These are phyloP conservation scores for Tiliqua scincoides DNA, from an alignment of 2,113 vertebrate genomes.

Conservation along the genomic window DNA sequence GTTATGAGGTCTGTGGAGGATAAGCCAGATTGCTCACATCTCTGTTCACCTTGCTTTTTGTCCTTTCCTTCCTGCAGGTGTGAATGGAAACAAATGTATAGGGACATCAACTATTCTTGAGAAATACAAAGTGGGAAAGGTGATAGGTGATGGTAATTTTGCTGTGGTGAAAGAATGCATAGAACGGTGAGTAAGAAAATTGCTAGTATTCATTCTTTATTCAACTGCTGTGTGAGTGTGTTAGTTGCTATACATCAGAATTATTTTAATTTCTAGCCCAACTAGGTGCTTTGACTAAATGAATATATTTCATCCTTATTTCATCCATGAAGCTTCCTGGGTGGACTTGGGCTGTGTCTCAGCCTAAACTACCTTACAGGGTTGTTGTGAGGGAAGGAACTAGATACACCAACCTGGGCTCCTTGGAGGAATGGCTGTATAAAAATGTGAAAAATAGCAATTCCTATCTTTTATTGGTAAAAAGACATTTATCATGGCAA, in stretches of 20 bases:
- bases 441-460: too few species aligned
- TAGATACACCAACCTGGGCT: too few species aligned
- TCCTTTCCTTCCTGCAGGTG: slow-evolving; percentile 64
- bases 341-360: too few species aligned
- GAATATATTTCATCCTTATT: too few species aligned
- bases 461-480: not conserved
- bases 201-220: not conserved
- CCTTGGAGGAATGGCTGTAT: too few species aligned
- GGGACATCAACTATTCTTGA: slow-evolving; percentile 83
- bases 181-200: slow-evolving; percentile 82
- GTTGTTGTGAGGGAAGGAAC: too few species aligned
- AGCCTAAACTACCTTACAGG: too few species aligned
- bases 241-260: too few species aligned
- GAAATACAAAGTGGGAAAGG: slow-evolving; percentile 94
- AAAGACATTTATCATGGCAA: not conserved
- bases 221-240: not conserved
- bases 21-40: slow-evolving; percentile 1
- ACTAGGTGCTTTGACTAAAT: too few species aligned
- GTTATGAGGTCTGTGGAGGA: not conserved
- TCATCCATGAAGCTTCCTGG: too few species aligned
- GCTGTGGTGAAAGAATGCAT: slow-evolving; percentile 95
- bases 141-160: slow-evolving; percentile 98
- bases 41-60: slow-evolving; percentile 23
- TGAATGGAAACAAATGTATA: slow-evolving; percentile 89
- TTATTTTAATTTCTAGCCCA: too few species aligned